Base-by-base conservation (phyloP, 2,888 invertebrate genomes). In the Pterobdella sp. region DNA sequence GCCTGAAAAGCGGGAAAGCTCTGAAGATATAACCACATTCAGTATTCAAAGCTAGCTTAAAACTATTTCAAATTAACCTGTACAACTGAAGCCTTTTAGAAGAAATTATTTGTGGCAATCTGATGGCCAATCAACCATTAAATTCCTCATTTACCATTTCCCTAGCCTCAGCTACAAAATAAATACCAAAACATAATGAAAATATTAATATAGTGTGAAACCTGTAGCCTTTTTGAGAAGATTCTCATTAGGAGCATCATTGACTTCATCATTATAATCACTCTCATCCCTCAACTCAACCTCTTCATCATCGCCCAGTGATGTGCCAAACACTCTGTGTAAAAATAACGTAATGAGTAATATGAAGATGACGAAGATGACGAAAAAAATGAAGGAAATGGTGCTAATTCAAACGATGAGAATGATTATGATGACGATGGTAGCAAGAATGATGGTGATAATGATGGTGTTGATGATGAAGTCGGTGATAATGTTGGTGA, bases 321-420 rank as follows among this genome's bases (percentile, higher is more conserved):
- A 60, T 77, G 74, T 74, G 65, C 82, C 82, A 76, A 78, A 80
- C 26, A 81, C 79, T 70, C 82, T 82, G 77, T 2, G 77, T 75
- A 32, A 52, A 49, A 65, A 29, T 32, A 29, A 66, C 14, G 14
- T 66, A 64, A 14, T 29, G 49, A n/a, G n/a, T n/a, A n/a, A n/a
- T n/a, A n/a, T n/a, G n/a, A n/a, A n/a, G n/a, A n/a, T n/a, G n/a
- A n/a, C n/a, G n/a, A n/a, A n/a, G n/a, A n/a, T n/a, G n/a, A n/a
- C n/a, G n/a, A n/a, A n/a, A n/a, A n/a, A n/a, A n/a, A n/a, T n/a
- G n/a, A n/a, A n/a, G n/a, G n/a, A n/a, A n/a, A n/a, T n/a, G n/a
- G n/a, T n/a, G n/a, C n/a, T n/a, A n/a, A n/a, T n/a, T n/a, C n/a
- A n/a, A n/a, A n/a, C n/a, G n/a, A n/a, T n/a, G n/a, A n/a, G n/a